Evolutionary conservation across 2,888 invertebrate genomes (phyloP).

Genomic region (Drosophila neutralis): DNA sequence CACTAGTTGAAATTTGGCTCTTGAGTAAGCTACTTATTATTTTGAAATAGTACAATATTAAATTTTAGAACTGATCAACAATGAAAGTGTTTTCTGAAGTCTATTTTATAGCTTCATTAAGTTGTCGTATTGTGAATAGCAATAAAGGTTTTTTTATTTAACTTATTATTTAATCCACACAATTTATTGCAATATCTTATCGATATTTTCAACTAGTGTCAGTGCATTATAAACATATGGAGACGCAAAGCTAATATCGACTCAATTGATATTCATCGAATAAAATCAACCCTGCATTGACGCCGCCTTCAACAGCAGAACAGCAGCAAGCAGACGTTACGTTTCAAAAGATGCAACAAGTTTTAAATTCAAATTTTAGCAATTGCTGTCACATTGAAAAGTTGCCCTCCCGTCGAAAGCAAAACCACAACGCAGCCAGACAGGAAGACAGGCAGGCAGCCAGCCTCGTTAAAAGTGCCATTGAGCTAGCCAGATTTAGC

Average conservation of each 20-base stretch:
- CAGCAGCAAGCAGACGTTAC: not conserved
- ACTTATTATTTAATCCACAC: not conserved
- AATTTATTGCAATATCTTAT: not conserved
- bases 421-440: too few species aligned
- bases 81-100: not conserved
- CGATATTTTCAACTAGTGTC: conserved; percentile 23
- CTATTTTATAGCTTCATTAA: not conserved
- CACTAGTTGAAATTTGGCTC: conserved; percentile 29
- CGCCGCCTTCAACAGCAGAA: not conserved
- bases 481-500: too few species aligned
- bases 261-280: conserved; percentile 22
- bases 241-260: not conserved
- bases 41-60: not conserved
- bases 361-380: not conserved
- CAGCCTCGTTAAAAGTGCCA: too few species aligned
- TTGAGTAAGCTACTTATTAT: not conserved
- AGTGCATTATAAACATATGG: not conserved
- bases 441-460: too few species aligned
- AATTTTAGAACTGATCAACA: not conserved
- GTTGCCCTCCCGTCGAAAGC: too few species aligned
- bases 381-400: too few species aligned
- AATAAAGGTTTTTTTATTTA: not conserved
- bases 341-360: not conserved
- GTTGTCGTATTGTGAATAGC: not conserved
- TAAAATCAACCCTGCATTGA: not conserved